Percentiles rank a stretch among this genome's conserved stretches.
Conservation (phyloP, 2,113 vertebrate species). For the Motacilla alba region DNA sequence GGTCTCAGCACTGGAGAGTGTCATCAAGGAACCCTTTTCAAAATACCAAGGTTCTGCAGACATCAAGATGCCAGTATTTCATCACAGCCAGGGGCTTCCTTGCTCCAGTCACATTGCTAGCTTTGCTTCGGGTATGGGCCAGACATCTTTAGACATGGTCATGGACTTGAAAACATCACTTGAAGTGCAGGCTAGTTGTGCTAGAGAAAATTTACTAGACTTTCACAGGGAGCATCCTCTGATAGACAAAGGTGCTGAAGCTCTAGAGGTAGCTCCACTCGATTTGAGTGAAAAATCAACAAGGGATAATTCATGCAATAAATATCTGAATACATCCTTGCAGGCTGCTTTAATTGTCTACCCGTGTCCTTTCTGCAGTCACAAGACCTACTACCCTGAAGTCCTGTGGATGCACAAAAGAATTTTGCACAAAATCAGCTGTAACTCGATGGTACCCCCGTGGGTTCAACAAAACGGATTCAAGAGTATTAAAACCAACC, state of each 20-base stretch:
- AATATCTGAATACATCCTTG: conserved; percentile 54
- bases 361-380: conserved; percentile 88
- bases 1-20: conserved; percentile 26
- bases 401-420: conserved; percentile 96
- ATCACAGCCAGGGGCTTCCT: conserved; percentile 60
- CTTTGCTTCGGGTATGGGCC: background rate
- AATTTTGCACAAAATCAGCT: conserved; percentile 89
- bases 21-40: conserved; percentile 42
- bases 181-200: conserved; percentile 8
- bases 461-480: conserved; percentile 83
- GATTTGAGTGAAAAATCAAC: conserved; percentile 76
- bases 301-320: conserved; percentile 57
- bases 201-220: conserved; percentile 34
- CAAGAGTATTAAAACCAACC: conserved; percentile 73
- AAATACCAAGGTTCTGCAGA: conserved; percentile 73
- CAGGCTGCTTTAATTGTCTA: conserved; percentile 80
- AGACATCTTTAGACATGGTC: background rate
- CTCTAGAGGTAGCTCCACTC: conserved; percentile 61
- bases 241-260: background rate
- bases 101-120: conserved; percentile 5
- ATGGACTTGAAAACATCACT: background rate
- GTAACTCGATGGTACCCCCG: conserved; percentile 78
- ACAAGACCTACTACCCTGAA: conserved; percentile 90
- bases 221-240: conserved; percentile 33
- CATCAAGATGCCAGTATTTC: conserved; percentile 74